Evolutionary conservation across 2,113 vertebrate genomes (phyloP), one percentile per base, ranked within the genome.

Genomic region (Pitta sordida): DNA sequence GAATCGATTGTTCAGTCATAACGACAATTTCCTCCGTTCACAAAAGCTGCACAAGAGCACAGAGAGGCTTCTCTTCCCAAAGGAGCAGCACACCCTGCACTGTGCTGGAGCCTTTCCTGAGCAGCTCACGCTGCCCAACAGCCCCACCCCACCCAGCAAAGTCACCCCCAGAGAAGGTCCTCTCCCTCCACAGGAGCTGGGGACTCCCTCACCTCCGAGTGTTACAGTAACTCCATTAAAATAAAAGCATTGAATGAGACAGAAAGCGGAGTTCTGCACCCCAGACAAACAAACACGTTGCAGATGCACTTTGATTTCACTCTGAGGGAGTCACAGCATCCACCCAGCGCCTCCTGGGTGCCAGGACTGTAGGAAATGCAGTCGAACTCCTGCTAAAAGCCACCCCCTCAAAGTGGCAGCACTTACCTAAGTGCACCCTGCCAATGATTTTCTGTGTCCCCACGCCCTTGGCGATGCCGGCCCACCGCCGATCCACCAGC

Each of bases 371-470:
- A 0, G 71, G 41, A 80, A 69, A 86, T 9, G 46, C 75, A 43
- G 39, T 24, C 43, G 52, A 63, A 52, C 5, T 14, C 51, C 63
- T 5, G 7, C 62, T 27, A 56, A 53, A n/a, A 85, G 43, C 75
- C 70, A 55, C 64, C 60, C 37, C 37, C 23, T n/a, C 6, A 67
- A 58, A 41, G 73, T 3, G 15, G 9, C 79, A 48, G 70, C 51
- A 94, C 98, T 90, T 96, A 99, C 99, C 99, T 95, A 99, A 97
- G 96, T 99, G 99, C 62, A 99, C 99, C 95, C 99, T 98, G 95
- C 99, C 99, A 77, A 99, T 99, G 71, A 99, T 99, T 92, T 99
- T 99, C 97, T 99, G 99, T 1, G 99, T 99, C 81, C 99, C 99
- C 15, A 99, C 99, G 13, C 99, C 99, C 92, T 99, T 99, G 20